These are phyloP conservation scores for Penaeus chinensis DNA, from an alignment of 1,140 invertebrate genomes.

Conservation along the genomic window DNA sequence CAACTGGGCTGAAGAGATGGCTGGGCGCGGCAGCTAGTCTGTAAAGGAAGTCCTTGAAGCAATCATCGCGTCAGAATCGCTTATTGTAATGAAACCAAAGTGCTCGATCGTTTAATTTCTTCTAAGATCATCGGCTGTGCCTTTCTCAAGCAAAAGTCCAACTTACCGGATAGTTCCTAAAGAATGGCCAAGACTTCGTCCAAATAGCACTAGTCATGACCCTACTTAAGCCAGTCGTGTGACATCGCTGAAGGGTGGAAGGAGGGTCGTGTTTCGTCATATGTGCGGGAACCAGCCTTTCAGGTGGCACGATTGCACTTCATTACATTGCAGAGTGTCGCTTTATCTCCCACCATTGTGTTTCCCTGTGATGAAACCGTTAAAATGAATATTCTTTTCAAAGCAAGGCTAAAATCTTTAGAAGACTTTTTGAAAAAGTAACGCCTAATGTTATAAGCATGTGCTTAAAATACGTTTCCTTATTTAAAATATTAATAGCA, in stretches of 20 bases:
- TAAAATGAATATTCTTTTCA: no score
- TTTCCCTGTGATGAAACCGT: no score
- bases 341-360: neutral
- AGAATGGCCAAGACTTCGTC: neutral
- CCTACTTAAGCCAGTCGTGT: neutral
- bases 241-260: neutral
- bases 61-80: constrained; percentile 18
- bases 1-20: neutral
- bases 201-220: no score
- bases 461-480: no score
- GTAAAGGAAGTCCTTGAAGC: constrained; percentile 40
- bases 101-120: neutral
- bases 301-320: constrained; percentile 24
- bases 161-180: neutral
- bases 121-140: neutral
- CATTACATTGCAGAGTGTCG: constrained; percentile 2
- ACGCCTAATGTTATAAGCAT: no score
- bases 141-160: neutral
- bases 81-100: neutral
- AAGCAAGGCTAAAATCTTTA: no score
- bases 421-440: no score
- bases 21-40: constrained; percentile 42
- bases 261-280: constrained; percentile 17
- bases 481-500: no score
- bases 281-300: constrained; percentile 1